A percentile compares a stretch with the other conserved stretches of the same genome.
These are phyloP conservation scores for Origma solitaria DNA, from an alignment of 2,113 vertebrate species.

Conservation along the genomic window DNA sequence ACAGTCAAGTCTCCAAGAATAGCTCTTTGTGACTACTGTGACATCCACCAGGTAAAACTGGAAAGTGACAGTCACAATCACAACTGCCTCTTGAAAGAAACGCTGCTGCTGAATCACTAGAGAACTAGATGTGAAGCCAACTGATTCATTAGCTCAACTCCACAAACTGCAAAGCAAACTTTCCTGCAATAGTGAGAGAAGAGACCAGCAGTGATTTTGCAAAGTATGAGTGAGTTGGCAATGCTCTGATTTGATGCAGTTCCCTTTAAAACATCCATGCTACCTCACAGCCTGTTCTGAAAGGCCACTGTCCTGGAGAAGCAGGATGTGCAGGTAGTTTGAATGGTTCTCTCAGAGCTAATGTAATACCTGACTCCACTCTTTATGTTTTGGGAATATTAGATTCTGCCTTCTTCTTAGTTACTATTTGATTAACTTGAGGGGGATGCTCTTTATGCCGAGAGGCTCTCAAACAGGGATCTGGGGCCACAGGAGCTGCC, in stretches of 20 bases:
- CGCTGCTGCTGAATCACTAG: neutral
- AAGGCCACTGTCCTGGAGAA: neutral
- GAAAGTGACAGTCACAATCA: neutral
- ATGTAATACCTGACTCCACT: neutral
- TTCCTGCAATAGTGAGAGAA: neutral
- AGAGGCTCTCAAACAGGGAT: neutral
- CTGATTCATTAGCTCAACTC: neutral
- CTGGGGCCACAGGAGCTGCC: neutral
- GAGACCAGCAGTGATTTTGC: neutral
- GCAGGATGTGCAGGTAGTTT: rapidly evolving
- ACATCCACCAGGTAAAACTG: neutral
- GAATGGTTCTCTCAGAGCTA: neutral
- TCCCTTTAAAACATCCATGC: neutral
- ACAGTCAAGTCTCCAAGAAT: neutral
- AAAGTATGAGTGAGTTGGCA: neutral
- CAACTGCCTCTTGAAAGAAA: neutral
- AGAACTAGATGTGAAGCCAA: neutral
- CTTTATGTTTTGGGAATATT: neutral
- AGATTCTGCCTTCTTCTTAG: neutral
- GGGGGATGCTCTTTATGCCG: neutral
- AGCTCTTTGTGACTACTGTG: neutral
- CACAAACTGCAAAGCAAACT: neutral
- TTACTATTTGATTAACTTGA: neutral
- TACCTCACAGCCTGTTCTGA: neutral
- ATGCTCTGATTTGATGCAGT: neutral